Base-by-base conservation (phyloP, 2,888 invertebrate genomes). In the Pelosia muscerda region DNA sequence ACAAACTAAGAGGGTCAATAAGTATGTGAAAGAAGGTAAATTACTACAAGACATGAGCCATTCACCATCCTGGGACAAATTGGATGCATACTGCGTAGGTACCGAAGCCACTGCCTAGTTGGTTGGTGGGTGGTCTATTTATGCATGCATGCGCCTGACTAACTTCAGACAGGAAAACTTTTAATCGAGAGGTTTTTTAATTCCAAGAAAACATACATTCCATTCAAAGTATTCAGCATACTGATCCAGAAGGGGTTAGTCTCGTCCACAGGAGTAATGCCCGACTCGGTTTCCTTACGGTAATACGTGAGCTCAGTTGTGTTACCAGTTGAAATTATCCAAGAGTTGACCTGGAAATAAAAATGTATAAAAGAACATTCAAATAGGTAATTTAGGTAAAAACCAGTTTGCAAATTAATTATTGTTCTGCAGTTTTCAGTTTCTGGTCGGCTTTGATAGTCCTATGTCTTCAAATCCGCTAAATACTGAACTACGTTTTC, bases 211-310 rank as follows among this genome's bases (percentile, higher is more conserved):
- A 86, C 89, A 88, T 78, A 92, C 93, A 91, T 83, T 10, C 86
- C 81, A 38, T 95, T 94, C n/a, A 95, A 85, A 0, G 95, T 93
- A 26, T 90, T 86, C 71, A 95, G 95, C 81, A 98, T 96, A 9
- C 96, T 96, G 2, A 94, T 81, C 97, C 97, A 98, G 89, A 95
- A 98, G 0, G 94, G 93, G 86, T 97, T 97, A 1, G 92, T 89
- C 2, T 95, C 90, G 74, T 96, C 96, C 0, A 96, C 88, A 38
- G 95, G 89, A 0, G 97, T 97, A 13, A 92, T 78, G 2, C 58
- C 61, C 0, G 93, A 88, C 0, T 80, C 73, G 10, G 86, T 85
- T 1, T 86, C 84, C 2, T 84, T 86, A 22, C 91, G 81, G 5
- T 89, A 71, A 56, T 80, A 93, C 2, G 81, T 78, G 25, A 92